Percentiles rank a stretch among this genome's conserved stretches.
phyloP scores from a whole-genome alignment of 2,797 vertebrate species.

The Siniperca obscura region DNA sequence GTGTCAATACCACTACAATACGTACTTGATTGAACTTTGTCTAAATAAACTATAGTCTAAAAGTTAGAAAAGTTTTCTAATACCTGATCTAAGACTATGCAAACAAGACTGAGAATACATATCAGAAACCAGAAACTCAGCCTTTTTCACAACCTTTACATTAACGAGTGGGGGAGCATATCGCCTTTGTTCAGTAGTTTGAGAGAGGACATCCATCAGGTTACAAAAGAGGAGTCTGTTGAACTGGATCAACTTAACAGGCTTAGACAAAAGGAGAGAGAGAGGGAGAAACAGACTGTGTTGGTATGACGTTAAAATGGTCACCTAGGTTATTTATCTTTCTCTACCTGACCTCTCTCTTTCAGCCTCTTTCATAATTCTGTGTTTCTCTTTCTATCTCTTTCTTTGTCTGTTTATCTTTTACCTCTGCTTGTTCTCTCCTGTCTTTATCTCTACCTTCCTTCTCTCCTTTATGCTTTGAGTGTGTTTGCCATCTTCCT shows the following conservation, averaged over 20 bases:
- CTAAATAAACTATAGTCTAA: background rate
- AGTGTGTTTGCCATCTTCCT: background rate
- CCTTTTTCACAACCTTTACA: background rate
- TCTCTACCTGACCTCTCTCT: background rate
- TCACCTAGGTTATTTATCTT: background rate
- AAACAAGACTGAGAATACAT: background rate
- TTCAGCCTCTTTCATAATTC: constrained; percentile 16
- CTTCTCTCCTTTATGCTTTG: background rate
- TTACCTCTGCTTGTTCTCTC: background rate
- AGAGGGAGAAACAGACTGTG: background rate
- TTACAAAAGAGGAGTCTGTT: background rate
- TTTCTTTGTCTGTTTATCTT: constrained; percentile 6
- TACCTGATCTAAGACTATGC: background rate
- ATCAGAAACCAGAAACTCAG: background rate
- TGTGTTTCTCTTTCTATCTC: constrained; percentile 9
- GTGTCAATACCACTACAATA: background rate
- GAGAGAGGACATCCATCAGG: background rate
- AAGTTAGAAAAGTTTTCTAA: background rate
- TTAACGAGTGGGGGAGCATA: background rate
- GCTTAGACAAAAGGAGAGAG: background rate
- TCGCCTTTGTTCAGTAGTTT: background rate
- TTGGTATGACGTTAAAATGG: background rate
- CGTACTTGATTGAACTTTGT: background rate
- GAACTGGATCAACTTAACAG: background rate
- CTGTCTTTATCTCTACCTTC: background rate